These are phyloP conservation scores for Labeo calbasu DNA, from an alignment of 2,797 vertebrate genomes.

Conservation along the genomic window DNA sequence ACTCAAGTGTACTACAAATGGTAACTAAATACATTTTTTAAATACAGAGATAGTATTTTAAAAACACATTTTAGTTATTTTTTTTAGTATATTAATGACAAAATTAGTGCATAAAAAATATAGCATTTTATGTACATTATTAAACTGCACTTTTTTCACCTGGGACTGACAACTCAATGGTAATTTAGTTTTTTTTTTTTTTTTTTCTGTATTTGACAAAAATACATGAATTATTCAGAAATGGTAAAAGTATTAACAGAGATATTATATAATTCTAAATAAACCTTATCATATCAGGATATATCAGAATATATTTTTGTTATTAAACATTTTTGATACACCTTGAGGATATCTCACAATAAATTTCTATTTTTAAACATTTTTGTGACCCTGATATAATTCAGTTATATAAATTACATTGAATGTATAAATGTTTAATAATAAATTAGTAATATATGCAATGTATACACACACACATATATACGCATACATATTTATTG, in stretches of 20 bases:
- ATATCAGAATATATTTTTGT: background rate
- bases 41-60: too few relatives aligned
- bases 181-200: background rate
- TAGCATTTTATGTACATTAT: too few relatives aligned
- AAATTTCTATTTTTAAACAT: background rate
- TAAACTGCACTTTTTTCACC: too few relatives aligned
- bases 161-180: too few relatives aligned
- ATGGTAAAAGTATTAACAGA: background rate
- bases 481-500: background rate
- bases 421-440: background rate
- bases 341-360: background rate
- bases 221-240: background rate
- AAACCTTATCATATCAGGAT: background rate
- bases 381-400: background rate
- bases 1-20: too few relatives aligned
- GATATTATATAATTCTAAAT: background rate
- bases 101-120: too few relatives aligned
- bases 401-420: background rate
- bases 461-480: too few relatives aligned
- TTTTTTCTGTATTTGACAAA: too few relatives aligned
- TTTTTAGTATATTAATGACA: too few relatives aligned
- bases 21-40: too few relatives aligned
- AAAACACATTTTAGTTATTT: too few relatives aligned
- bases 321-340: background rate
- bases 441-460: background rate